Conservation (phyloP, 2,888 invertebrate genomes). For the Biston betularia region DNA sequence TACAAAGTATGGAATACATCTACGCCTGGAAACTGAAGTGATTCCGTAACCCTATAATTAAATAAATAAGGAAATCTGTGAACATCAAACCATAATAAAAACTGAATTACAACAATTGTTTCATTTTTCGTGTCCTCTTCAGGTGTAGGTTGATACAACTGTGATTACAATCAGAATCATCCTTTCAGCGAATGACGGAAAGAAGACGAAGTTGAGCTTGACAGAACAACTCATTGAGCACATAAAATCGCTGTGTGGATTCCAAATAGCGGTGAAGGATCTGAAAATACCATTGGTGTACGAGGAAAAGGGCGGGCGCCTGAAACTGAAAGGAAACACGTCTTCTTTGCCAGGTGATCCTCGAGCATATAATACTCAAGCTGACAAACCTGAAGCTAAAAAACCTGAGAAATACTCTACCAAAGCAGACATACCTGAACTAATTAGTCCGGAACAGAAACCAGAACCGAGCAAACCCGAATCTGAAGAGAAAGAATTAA, state of each 20-base stretch:
- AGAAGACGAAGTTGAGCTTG: slow-evolving; percentile 54
- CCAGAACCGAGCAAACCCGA: neutral
- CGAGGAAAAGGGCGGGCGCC: slow-evolving; percentile 3
- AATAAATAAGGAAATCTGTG: slow-evolving; percentile 1
- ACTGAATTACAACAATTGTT: neutral
- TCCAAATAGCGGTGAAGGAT: slow-evolving; percentile 43
- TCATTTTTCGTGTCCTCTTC: slow-evolving; percentile 3
- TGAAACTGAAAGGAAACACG: slow-evolving; percentile 2
- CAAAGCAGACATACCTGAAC: neutral
- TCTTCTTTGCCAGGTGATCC: slow-evolving; percentile 7
- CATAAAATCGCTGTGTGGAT: slow-evolving; percentile 46
- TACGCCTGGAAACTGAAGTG: neutral
- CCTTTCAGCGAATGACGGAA: slow-evolving; percentile 66
- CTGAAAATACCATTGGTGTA: slow-evolving; percentile 27
- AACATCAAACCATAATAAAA: neutral
- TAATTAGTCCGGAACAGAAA: neutral
- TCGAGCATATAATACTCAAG: neutral
- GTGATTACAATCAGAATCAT: slow-evolving; percentile 59
- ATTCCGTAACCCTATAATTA: neutral
- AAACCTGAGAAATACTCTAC: neutral
- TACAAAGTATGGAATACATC: neutral
- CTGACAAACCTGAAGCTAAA: neutral
- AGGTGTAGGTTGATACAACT: slow-evolving; percentile 38
- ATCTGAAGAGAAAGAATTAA: neutral
- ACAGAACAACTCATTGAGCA: slow-evolving; percentile 54